Base-by-base conservation (phyloP, 2,888 invertebrate species). In the Scaptomyza cyrtandrae region DNA sequence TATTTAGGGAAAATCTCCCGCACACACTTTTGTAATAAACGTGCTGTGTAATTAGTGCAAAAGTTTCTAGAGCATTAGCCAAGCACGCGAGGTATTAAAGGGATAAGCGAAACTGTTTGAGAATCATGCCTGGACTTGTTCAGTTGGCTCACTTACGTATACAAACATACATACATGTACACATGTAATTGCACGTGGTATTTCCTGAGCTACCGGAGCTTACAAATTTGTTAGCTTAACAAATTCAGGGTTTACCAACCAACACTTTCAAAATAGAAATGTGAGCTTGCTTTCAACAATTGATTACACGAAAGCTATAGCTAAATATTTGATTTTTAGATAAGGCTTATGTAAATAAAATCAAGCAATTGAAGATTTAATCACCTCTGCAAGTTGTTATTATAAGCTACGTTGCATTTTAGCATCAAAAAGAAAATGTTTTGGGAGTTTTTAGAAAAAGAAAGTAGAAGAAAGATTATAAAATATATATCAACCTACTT, bases 21-120 rank as follows among this genome's bases (percentile, higher is more conserved):
- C n/a, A 45, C 39, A 68, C 37, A 35, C 55, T 57, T 44, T 19
- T 55, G 27, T 31, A 43, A 61, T 45, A 56, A 78, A 82, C 59
- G 63, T 55, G 66, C 63, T 77, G 65, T 54, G 71, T 61, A 81
- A 83, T 81, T 81, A 86, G 71, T 64, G 57, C 53, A 61, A 74
- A 82, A 73, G 61, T 80, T 81, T 63, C 46, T 29, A 67, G 49
- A 54, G 59, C 61, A 52, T 58, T 61, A n/a, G 43, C 44, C 55
- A 53, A 41, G 41, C 64, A 49, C 54, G 54, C 63, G 41, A 62
- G 43, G 14, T 11, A 56, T 45, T 61, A 53, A 56, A 45, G 35
- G 49, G 44, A 63, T 61, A 64, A 64, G 37, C 29, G 31, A 35
- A 58, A 60, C 35, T 35, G 31, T 60, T 49, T 46, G 27, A 16